Base-by-base conservation (phyloP, 2,797 vertebrate species). In the Euthynnus affinis region DNA sequence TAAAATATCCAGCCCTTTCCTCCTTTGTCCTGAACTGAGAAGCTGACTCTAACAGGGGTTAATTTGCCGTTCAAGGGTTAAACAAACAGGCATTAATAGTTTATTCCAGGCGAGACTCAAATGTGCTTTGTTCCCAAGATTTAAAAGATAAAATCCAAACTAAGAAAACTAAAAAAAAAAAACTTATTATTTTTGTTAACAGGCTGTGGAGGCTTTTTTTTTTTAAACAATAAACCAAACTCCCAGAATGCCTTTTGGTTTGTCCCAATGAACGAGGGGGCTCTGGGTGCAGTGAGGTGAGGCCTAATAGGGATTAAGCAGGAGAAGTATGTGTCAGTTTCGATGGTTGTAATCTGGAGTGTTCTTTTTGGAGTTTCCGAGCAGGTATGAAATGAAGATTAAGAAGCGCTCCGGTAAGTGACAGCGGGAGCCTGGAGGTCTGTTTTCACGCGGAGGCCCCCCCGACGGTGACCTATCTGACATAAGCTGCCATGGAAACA, bases 31-130 rank as follows among this genome's bases (percentile, higher is more conserved):
- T 56, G 58, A 87, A 65, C 89, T 90, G 91, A 89, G 90, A 90
- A 86, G 86, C 78, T 75, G 89, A 77, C 78, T 86, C 86, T 93
- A 93, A 93, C 91, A 85, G 93, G 90, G 94, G 93, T 94, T 95
- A 94, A 95, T 92, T 87, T 91, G 93, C 91, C 46, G 72, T 83
- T 58, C 82, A 91, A 69, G 89, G 94, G 94, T 95, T 95, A 95
- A 94, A 90, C 91, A 93, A 94, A 93, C 92, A 62, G 85, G 79
- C 81, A 82, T 85, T 87, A 74, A 81, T 76, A 79, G 78, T 87
- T 92, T 85, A 81, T 70, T 81, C 65, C 74, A 60, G 37, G 29
- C 23, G 20, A 59, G 57, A 75, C 14, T 67, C 44, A 37, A 61
- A 51, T 32, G 48, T 42, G 62, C 62, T 71, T 81, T 77, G 27